phyloP scores from a whole-genome alignment of 2,113 vertebrate species.

The Megaceryle torquata region DNA sequence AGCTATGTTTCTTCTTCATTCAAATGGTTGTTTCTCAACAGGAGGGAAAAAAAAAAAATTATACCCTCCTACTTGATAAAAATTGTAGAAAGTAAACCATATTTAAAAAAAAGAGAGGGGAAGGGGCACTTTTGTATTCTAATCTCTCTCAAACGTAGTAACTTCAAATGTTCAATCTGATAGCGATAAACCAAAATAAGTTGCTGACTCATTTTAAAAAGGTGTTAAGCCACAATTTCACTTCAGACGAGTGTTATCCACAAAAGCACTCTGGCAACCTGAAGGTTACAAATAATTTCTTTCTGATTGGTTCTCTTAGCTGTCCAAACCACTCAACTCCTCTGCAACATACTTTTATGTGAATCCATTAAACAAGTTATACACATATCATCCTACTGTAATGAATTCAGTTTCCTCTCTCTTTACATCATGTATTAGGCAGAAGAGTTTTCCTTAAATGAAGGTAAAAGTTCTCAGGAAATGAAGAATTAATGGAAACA shows the following conservation, averaged over 20 bases:
- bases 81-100: not conserved
- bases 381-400: not conserved
- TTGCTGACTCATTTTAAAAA: slow-evolving; percentile 39
- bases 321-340: not conserved
- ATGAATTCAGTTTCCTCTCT: not conserved
- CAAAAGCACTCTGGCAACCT: not conserved
- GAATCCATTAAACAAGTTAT: not conserved
- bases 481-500: not conserved
- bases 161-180: not conserved
- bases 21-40: not conserved
- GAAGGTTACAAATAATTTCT: not conserved
- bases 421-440: not conserved
- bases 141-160: not conserved
- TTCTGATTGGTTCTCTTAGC: not conserved
- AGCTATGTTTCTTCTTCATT: not conserved
- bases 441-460: not conserved
- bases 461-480: not conserved
- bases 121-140: not conserved
- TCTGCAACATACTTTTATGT: not conserved
- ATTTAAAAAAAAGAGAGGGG: not conserved
- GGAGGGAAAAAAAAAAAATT: not conserved
- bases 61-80: not conserved
- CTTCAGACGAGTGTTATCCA: slow-evolving; percentile 17
- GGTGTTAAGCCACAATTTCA: slow-evolving; percentile 35
- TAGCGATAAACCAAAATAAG: not conserved